Base-by-base conservation (phyloP, 1,140 invertebrate genomes). In the Mylabris phalerata region DNA sequence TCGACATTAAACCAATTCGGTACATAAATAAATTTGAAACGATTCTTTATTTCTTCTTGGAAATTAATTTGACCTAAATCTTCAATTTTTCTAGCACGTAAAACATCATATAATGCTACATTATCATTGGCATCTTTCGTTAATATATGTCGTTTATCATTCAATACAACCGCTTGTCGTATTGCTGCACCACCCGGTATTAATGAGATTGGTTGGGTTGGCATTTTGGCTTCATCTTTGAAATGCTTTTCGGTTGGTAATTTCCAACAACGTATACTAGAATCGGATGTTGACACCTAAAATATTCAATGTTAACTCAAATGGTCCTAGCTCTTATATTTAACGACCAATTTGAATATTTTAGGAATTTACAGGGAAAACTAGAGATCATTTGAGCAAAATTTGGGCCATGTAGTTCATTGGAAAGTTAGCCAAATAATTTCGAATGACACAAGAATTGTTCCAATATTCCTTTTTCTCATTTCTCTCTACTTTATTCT, bases 1-100 rank as follows among this genome's bases (percentile, higher is more conserved):
- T 99, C 97, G 50, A 99, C 93, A 69, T 92, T 96, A 75, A 99
- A 99, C 98, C 98, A 99, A 79, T 93, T 98, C 43, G 98, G 98
- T 66, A 99, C 94, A 77, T 90, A 98, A 48, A 99, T 87, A 78
- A 90, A 88, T 79, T 95, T 94, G 61, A 90, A 93, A 64, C 90
- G 80, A 73, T 90, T 89, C 71, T 97, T 95, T 0, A 96, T 83
- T 77, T 98, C 95, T 69, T 94, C 90, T 41, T 99, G 96, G 77
- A 93, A 96, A 79, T 98, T 90, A 2, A 94, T 83, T 69, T 85
- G 81, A 3, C 95, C 95, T 45, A 98, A 80, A 75, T 96, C 92
- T 78, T 96, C 88, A 13, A 96, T 80, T 82, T 96, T 96, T 57
- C 82, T 80, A 2, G 93, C 86, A 71, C 92, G 91, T 57, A 99